A percentile compares a stretch with the other conserved stretches of the same genome.
Evolutionary conservation across 2,797 vertebrate species (phyloP).

Genomic region (Melanotaenia nigrans): DNA sequence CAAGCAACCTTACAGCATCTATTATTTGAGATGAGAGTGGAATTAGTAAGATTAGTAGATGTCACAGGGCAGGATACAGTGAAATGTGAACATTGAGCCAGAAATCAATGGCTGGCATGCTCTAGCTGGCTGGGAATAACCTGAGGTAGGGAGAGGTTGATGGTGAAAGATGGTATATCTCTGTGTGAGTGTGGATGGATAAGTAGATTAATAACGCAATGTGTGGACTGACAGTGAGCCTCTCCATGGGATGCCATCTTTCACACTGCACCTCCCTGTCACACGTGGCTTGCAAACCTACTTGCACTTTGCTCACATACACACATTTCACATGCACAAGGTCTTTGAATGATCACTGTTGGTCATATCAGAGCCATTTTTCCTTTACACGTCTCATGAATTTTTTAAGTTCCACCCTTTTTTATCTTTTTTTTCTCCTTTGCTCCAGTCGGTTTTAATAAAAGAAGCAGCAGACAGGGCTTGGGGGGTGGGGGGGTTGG

Average conservation of each 20-base stretch:
- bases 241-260: slow-evolving; percentile 55
- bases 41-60: slow-evolving; percentile 75
- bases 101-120: slow-evolving; percentile 70
- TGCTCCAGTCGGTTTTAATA: slow-evolving; percentile 64
- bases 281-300: slow-evolving; percentile 38
- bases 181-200: slow-evolving; percentile 37
- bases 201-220: slow-evolving; percentile 60
- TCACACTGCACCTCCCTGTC: slow-evolving; percentile 42
- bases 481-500: slow-evolving; percentile 8
- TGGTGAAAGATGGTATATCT: slow-evolving; percentile 43
- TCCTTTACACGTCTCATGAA: slow-evolving; percentile 71
- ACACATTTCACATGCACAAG: slow-evolving; percentile 46
- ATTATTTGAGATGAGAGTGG: slow-evolving; percentile 74
- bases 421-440: slow-evolving; percentile 38
- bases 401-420: slow-evolving; percentile 64
- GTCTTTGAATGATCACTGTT: slow-evolving; percentile 69
- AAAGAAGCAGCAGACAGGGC: slow-evolving; percentile 42
- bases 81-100: slow-evolving; percentile 71
- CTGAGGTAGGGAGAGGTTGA: slow-evolving; percentile 10
- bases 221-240: slow-evolving; percentile 64
- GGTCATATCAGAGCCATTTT: slow-evolving; percentile 67
- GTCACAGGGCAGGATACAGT: slow-evolving; percentile 67
- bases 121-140: slow-evolving; percentile 51
- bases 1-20: slow-evolving; percentile 50
- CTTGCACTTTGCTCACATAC: slow-evolving; percentile 32